Evolutionary conservation across 2,113 vertebrate genomes (phyloP), one percentile per base, ranked within the genome.

Genomic region (Carettochelys insculpta): DNA sequence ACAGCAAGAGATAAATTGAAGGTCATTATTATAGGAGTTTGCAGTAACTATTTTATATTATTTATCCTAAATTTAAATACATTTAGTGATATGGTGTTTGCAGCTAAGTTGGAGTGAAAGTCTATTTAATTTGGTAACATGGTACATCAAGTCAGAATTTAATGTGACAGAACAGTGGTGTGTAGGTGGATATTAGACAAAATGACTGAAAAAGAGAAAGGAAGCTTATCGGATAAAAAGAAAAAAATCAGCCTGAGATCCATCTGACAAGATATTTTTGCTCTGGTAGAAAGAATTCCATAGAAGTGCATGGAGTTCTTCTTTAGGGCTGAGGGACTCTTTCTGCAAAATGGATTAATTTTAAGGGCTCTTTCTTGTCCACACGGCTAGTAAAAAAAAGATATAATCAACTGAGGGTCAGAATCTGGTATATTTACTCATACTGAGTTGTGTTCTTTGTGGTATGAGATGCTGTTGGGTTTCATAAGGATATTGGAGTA

Each of bases 61-160:
- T 91, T 92, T 41, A 54, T 73, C 4, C 84, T 93, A 77, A 90
- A 79, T 17, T 83, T 91, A 75, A 56, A 85, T 91, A 86, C 71
- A n/a, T 34, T 53, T 53, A 58, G 58, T 91, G 68, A 73, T 90
- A 58, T 88, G 95, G 83, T 20, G 29, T 41, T 29, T 41, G 8
- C 31, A 92, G 12, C 52, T 83, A 79, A 82, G 34, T 77, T 83
- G 83, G 89, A 91, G 80, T 87, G 43, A 68, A 94, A 88, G 78
- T 80, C 11, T 80, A 92, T 95, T 77, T 17, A 73, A 29, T 83
- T 94, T 92, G 41, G 38, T 93, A 90, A 88, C 92, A 85, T 86
- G 78, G 79, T 91, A 86, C 92, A 77, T 83, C 68, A 84, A 90
- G 77, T 22, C 77, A 92, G 80, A 87, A 38, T 89, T 90, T 90